These are phyloP conservation scores for Agonopterix subpropinquella DNA, from an alignment of 2,888 invertebrate species.

Conservation along the genomic window DNA sequence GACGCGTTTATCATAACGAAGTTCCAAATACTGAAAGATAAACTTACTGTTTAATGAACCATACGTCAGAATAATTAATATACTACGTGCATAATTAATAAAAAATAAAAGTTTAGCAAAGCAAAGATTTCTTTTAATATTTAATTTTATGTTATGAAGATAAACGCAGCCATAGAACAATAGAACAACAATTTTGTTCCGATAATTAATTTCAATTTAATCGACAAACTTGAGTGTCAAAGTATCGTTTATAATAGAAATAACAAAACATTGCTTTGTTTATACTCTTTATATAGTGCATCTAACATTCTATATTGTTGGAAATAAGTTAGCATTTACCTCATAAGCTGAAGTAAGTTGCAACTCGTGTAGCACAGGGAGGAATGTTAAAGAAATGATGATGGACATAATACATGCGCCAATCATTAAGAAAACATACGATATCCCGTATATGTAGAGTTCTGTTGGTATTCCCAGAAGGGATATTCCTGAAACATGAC, in stretches of 20 bases:
- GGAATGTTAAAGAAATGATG: constrained; percentile 76
- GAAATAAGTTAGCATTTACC: constrained; percentile 42
- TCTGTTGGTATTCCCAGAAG: constrained; percentile 87
- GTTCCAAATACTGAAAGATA: constrained; percentile 76
- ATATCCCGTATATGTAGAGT: constrained; percentile 84
- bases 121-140: background rate
- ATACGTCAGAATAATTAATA: background rate
- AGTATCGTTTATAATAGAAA: too few species aligned
- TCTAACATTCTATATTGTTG: background rate
- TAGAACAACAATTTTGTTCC: too few species aligned
- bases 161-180: too few species aligned
- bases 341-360: constrained; percentile 86
- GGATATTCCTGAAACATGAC: constrained; percentile 86
- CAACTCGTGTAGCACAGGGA: constrained; percentile 83
- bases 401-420: constrained; percentile 78
- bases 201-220: background rate
- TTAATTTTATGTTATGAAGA: background rate
- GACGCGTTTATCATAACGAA: constrained; percentile 79
- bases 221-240: too few species aligned
- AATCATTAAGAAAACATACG: constrained; percentile 79
- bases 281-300: background rate
- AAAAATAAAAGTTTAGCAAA: background rate
- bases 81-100: background rate
- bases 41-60: background rate
- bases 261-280: too few species aligned